Evolutionary conservation across 2,113 vertebrate genomes (phyloP), one percentile per base, ranked within the genome.

Genomic region (Silurus meridionalis): DNA sequence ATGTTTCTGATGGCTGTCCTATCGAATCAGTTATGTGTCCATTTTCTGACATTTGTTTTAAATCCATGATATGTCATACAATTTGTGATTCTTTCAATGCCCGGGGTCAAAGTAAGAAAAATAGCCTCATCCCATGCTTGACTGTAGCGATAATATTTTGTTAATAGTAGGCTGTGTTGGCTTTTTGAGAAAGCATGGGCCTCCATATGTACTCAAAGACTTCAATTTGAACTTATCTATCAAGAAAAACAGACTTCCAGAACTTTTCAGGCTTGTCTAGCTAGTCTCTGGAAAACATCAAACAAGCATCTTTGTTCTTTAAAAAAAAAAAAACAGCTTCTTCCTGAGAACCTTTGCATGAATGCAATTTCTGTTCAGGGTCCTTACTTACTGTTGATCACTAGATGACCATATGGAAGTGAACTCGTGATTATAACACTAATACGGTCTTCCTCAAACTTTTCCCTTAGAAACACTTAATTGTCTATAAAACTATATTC

Each of bases 211-310:
- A 3, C 48, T 21, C 50, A 52, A 75, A 75, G 50, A 75, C 23
- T n/a, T n/a, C 4, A 53, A 6, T 55, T 78, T 78, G 23, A n/a
- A 78, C 52, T 55, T 78, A 78, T 78, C 74, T 78, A 6, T 78
- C 21, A 14, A 15, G 11, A 78, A 48, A 37, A 74, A 23, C 71
- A 74, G 74, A 77, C 50, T 77, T 25, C 9, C 72, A 52, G 72
- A 52, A 52, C 21, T 52, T 6, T 48, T 72, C 28, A 21, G 17
- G 17, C 46, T 48, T 72, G 69, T 10, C 37, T 7, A 71, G 66
- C 25, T 69, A 37, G 69, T 72, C 72, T 78, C 6, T 78, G 74
- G 74, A 55, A 78, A 78, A 78, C 23, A 7, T 55, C 74, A 78
- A 55, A 25, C 13, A 15, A 14, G n/a, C 74, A 78, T 6, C 52